Evolutionary conservation across 2,888 invertebrate species (phyloP), one percentile per base, ranked within the genome.

Genomic region (Epistrophe grossulariae): DNA sequence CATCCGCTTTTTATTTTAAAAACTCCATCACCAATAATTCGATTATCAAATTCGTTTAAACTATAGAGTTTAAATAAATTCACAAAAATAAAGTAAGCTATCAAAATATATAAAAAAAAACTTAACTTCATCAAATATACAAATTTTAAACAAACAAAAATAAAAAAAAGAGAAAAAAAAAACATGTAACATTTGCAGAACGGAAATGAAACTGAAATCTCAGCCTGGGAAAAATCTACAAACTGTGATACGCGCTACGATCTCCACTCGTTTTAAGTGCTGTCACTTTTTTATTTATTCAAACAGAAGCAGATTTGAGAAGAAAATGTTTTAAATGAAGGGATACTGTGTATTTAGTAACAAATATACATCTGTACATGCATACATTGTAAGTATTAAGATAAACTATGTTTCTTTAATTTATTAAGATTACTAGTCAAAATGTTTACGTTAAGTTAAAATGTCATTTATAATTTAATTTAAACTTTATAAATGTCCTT

Each of bases 221-320:
- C 4, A 48, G 77, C 80, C 70, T 84, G 84, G 80, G 84, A 62
- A 84, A 80, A 85, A 78, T 64, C 48, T 43, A 62, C 15, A n/a
- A 82, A 68, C 50, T 66, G 62, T 60, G 43, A 43, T 19, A 66
- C 19, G 38, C 35, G 28, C 17, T 0, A 0, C 8, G 7, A 13
- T 31, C 4, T 48, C 40, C 13, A n/a, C 52, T 6, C 15, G 7
- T 19, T 13, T 64, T 1, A 35, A 28, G 62, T 43, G 43, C 28
- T 43, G 28, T 10, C 45, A 43, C 62, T 62, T 62, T 9, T 62
- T 4, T 4, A 62, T 4, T 7, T 15, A 15, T 9, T 59, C 5
- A 17, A 57, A 28, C 0, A 28, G 52, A 28, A 15, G 28, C 8
- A 28, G 13, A 55, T 13, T 55, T 17, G 0, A 4, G n/a, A 13